Evolutionary conservation across 2,888 invertebrate genomes (phyloP).

Genomic region (Meteorus colon): DNA sequence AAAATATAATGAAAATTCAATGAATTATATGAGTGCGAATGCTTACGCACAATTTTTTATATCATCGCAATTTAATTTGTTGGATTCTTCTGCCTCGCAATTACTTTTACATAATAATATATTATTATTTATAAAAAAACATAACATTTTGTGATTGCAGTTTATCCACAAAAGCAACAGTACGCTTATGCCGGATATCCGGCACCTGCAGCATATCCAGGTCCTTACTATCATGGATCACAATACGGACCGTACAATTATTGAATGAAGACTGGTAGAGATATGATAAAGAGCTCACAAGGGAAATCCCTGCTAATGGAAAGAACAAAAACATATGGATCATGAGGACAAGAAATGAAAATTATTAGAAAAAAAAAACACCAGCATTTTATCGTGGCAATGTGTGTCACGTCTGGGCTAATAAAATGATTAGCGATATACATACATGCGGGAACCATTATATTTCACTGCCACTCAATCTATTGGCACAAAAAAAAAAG

Average conservation of each 20-base stretch:
- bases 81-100: background rate
- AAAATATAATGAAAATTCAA: background rate
- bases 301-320: background rate
- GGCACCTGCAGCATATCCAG: conserved; percentile 86
- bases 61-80: conserved; percentile 4
- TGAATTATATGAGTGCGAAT: background rate
- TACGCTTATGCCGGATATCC: conserved; percentile 94
- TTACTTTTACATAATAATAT: conserved; percentile 13
- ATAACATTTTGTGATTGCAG: conserved; percentile 74
- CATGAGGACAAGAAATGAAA: conserved; percentile 26
- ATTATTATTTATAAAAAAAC: conserved; percentile 23
- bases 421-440: conserved; percentile 1
- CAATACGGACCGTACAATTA: conserved; percentile 96
- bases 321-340: conserved; percentile 31
- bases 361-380: conserved; percentile 8
- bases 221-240: conserved; percentile 91
- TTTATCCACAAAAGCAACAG: conserved; percentile 95
- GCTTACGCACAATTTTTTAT: background rate
- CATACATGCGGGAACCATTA: background rate
- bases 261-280: conserved; percentile 73
- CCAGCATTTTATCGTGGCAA: background rate
- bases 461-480: conserved; percentile 16
- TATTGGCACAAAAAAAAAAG: conserved; percentile 6
- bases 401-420: conserved; percentile 1
- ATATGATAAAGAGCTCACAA: conserved; percentile 29